These are phyloP conservation scores for Diadumene lineata DNA, from an alignment of 92 coral and sea anemone species.

Conservation along the genomic window DNA sequence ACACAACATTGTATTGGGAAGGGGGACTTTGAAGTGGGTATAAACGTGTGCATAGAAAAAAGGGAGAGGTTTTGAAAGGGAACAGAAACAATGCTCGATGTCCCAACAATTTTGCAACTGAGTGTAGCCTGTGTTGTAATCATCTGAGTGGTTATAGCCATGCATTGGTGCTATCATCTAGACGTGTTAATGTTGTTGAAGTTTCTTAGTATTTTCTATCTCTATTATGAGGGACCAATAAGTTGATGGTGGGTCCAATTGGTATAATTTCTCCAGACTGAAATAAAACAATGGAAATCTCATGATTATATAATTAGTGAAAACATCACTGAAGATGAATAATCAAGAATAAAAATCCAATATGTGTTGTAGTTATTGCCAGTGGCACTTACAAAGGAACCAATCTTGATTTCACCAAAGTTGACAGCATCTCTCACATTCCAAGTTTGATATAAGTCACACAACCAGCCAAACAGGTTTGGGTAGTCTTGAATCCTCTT, in stretches of 20 bases:
- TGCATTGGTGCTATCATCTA: no score
- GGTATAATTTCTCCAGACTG: constrained; percentile 74
- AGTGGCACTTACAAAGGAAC: constrained; percentile 59
- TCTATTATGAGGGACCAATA: constrained; percentile 64
- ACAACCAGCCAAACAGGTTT: constrained; percentile 79
- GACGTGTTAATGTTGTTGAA: neutral
- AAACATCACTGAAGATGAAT: neutral
- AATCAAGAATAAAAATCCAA: neutral
- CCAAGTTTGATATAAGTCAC: constrained; percentile 83
- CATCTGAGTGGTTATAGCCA: no score
- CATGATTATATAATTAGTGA: neutral
- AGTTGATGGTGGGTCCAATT: constrained; percentile 72
- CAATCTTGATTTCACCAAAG: constrained; percentile 79
- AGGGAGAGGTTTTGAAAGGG: no score
- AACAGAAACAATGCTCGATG: no score
- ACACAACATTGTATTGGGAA: no score
- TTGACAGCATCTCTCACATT: constrained; percentile 81
- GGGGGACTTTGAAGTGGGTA: no score
- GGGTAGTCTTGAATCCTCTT: constrained; percentile 84
- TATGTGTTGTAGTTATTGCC: neutral
- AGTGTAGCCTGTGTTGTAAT: no score
- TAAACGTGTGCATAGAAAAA: no score
- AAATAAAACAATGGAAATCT: neutral
- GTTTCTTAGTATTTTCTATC: constrained; percentile 8
- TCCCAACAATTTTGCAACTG: no score